phyloP scores from a whole-genome alignment of 92 coral and sea anemone genomes.

The Pocillopora meandrina region DNA sequence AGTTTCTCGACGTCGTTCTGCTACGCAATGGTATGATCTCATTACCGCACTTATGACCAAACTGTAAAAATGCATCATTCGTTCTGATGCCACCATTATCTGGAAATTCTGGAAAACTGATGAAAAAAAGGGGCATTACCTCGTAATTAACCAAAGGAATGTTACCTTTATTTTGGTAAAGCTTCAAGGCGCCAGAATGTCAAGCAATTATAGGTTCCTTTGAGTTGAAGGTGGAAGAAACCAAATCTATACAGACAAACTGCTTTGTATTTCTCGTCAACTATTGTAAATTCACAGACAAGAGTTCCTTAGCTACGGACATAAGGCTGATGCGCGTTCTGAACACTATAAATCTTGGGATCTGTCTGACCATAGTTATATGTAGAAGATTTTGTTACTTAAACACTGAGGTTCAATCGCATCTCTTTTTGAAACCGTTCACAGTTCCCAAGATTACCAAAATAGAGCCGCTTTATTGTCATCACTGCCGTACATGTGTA shows the following conservation, averaged over 20 bases:
- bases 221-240: background rate
- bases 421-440: too few species aligned
- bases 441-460: too few species aligned
- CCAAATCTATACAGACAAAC: background rate
- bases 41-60: background rate
- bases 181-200: background rate
- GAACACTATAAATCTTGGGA: too few species aligned
- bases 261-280: background rate
- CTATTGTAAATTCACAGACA: too few species aligned
- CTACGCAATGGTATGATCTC: background rate
- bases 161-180: background rate
- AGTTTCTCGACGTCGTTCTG: background rate
- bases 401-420: too few species aligned
- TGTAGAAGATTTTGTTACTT: too few species aligned
- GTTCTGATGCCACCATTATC: background rate
- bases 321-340: too few species aligned
- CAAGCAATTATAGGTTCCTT: background rate
- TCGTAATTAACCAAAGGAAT: background rate
- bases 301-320: too few species aligned
- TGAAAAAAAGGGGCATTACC: too few species aligned
- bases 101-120: background rate
- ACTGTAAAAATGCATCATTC: background rate
- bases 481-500: too few species aligned
- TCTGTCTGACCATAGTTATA: too few species aligned
- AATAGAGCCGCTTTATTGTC: too few species aligned